These are phyloP conservation scores for Torymus texanus DNA, from an alignment of 2,888 invertebrate species.

Conservation along the genomic window DNA sequence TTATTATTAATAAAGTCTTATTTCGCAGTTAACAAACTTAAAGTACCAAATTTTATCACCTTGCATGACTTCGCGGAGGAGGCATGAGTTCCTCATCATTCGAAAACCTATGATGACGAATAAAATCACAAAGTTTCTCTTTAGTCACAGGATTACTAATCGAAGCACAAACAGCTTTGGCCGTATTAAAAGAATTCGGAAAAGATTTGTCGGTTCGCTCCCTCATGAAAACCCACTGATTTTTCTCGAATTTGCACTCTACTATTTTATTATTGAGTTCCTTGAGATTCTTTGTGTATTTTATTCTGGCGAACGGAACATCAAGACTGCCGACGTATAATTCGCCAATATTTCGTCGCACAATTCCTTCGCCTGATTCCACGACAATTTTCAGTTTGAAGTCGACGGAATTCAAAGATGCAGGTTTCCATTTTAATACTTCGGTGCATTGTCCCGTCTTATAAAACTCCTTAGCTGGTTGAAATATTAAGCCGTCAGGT, in stretches of 20 bases:
- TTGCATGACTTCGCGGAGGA: slow-evolving; percentile 79
- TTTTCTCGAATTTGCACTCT: slow-evolving; percentile 91
- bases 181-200: slow-evolving; percentile 93
- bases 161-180: slow-evolving; percentile 89
- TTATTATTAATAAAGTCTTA: slow-evolving; percentile 39
- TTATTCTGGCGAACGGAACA: slow-evolving; percentile 83
- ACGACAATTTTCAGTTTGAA: slow-evolving; percentile 90
- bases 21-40: slow-evolving; percentile 23
- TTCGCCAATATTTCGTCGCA: slow-evolving; percentile 82
- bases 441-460: slow-evolving; percentile 86
- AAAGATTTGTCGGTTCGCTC: slow-evolving; percentile 97
- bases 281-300: slow-evolving; percentile 84
- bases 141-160: slow-evolving; percentile 91
- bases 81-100: slow-evolving; percentile 85
- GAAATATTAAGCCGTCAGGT: slow-evolving; percentile 98
- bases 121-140: slow-evolving; percentile 85
- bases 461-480: slow-evolving; percentile 92
- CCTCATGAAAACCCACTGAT: slow-evolving; percentile 94
- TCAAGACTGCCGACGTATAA: slow-evolving; percentile 87
- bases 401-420: slow-evolving; percentile 95
- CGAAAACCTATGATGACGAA: slow-evolving; percentile 80
- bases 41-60: slow-evolving; percentile 66
- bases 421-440: slow-evolving; percentile 98
- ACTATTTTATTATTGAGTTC: slow-evolving; percentile 94
- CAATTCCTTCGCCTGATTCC: slow-evolving; percentile 83